Conservation (phyloP, 2,888 invertebrate species). For the Yponomeuta malinellus region DNA sequence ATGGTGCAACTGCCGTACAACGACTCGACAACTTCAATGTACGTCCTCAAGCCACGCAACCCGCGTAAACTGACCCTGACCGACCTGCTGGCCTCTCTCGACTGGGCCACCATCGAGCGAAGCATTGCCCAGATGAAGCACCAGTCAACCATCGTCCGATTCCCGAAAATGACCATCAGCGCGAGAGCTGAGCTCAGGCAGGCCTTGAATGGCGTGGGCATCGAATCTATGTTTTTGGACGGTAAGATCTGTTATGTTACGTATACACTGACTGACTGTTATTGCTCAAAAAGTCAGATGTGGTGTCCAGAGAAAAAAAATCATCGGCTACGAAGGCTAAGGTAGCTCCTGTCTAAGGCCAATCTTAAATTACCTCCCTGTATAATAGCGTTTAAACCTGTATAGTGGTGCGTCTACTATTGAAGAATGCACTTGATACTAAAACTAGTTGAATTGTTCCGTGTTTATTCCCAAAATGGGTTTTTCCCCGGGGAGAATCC, state of each 20-base stretch:
- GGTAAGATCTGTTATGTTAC: conserved; percentile 6
- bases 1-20: conserved; percentile 84
- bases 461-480: too few species aligned
- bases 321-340: too few species aligned
- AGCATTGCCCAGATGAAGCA: conserved; percentile 62
- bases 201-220: conserved; percentile 74
- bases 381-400: too few species aligned
- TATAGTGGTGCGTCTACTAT: too few species aligned
- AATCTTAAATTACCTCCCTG: too few species aligned
- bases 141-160: conserved; percentile 64
- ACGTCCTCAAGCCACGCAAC: conserved; percentile 77
- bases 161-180: conserved; percentile 84
- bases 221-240: conserved; percentile 78
- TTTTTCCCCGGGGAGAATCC: too few species aligned
- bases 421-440: too few species aligned
- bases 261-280: too few species aligned
- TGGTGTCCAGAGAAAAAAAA: too few species aligned
- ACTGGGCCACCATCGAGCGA: conserved; percentile 60
- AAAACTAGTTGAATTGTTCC: too few species aligned
- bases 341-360: too few species aligned
- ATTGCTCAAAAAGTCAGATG: too few species aligned
- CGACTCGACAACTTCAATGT: conserved; percentile 79
- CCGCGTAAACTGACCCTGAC: conserved; percentile 56
- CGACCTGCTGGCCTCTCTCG: conserved; percentile 63
- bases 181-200: conserved; percentile 72